Conservation (phyloP, 2,888 invertebrate species). For the Macaria notata region DNA sequence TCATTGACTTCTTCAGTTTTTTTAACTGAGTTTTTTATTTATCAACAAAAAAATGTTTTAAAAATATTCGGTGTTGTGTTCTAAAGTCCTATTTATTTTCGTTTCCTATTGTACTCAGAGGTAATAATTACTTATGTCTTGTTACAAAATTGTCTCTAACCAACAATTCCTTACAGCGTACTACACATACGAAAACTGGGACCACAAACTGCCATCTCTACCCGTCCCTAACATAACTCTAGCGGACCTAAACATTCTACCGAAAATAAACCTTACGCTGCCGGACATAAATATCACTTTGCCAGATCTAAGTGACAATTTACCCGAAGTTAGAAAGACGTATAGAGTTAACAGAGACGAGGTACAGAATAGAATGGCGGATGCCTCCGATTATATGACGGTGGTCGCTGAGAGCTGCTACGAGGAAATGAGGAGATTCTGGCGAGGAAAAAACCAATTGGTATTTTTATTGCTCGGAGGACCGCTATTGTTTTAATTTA, state of each 20-base stretch:
- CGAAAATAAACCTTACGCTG: constrained; percentile 41
- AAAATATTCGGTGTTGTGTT: too few species aligned
- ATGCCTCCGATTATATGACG: constrained; percentile 77
- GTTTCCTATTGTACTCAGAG: too few species aligned
- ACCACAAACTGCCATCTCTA: constrained; percentile 51
- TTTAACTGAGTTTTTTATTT: too few species aligned
- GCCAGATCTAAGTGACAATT: constrained; percentile 57
- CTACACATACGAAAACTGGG: constrained; percentile 77
- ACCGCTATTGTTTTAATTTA: constrained; percentile 24
- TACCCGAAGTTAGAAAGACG: constrained; percentile 64
- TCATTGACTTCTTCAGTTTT: too few species aligned
- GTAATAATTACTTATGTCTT: too few species aligned
- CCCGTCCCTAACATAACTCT: constrained; percentile 52
- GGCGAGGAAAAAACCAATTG: too few species aligned
- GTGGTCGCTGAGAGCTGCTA: constrained; percentile 79
- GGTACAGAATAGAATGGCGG: constrained; percentile 73
- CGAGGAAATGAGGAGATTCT: constrained; percentile 68
- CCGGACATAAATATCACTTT: constrained; percentile 60
- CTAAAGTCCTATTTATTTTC: too few species aligned
- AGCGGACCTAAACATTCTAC: constrained; percentile 49
- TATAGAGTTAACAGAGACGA: constrained; percentile 72
- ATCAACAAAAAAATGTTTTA: too few species aligned
- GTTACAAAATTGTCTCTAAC: neutral
- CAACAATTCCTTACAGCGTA: constrained; percentile 69
- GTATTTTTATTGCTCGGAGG: constrained; percentile 66